Base-by-base conservation (phyloP, 2,888 invertebrate species). In the Habroteleia sp. region DNA sequence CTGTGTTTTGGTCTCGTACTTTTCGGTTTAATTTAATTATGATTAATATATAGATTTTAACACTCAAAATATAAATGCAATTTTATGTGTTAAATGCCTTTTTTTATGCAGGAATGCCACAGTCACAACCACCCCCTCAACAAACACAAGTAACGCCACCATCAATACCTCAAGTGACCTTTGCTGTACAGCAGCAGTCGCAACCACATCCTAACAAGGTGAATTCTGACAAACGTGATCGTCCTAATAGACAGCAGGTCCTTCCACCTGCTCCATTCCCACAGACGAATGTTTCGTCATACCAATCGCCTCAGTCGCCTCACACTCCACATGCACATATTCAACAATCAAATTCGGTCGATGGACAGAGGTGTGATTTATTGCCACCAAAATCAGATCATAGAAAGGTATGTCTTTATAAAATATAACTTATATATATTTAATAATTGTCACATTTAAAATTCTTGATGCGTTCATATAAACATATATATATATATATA, bases 201-300 rank as follows among this genome's bases (percentile, higher is more conserved):
- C 84, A 83, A 27, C 76, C 80, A 1, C 78, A 84, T 2, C 78
- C 83, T 11, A 84, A 82, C 65, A 88, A 88, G 77, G 75, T 87
- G 29, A 84, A 80, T 65, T 62, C 83, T 41, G 88, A 88, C 3
- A 88, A 88, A 74, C 85, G 88, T 1, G 88, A 88, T 46, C 84
- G 88, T 5, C 84, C 87, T 1, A 85, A 84, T 0, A 83, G 88
- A 62, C 88, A 87, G 46, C 87, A 87, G 23, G 84, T 84, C 7
- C 83, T 84, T 23, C 87, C 87, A 39, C 88, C 89, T 10, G 86
- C 87, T 13, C 86, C 88, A 17, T 87, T 88, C 58, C 83, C 89
- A n/a, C 85, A 85, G 73, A 75, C 85, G 11, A 87, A 83, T 62
- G 79, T 84, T 33, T 77, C 83, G 7, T 65, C 84, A 10, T 80